Percentiles rank a stretch among this genome's conserved stretches.
These are phyloP conservation scores for Agrochola circellaris DNA, from an alignment of 2,888 invertebrate species.

Conservation along the genomic window DNA sequence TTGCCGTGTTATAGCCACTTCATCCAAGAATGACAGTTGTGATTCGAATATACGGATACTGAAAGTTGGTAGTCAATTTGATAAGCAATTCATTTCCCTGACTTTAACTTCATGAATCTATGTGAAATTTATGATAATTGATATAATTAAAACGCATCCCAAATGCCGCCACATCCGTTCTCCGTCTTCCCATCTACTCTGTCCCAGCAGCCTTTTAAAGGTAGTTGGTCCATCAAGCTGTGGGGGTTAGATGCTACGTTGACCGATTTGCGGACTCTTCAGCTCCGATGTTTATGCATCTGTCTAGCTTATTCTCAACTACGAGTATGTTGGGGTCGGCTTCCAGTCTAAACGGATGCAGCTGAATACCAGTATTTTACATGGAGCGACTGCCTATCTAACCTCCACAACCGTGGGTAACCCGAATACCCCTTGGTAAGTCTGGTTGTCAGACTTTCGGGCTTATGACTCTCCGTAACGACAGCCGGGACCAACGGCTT, in stretches of 20 bases:
- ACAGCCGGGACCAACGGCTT: not conserved
- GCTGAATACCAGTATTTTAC: not conserved
- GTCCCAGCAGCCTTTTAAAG: not conserved
- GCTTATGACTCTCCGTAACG: not conserved
- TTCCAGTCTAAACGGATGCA: not conserved
- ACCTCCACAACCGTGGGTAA: not conserved
- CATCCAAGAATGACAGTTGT: not conserved
- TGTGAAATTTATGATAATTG: not conserved
- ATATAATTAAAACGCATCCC: not conserved
- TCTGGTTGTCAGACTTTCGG: not conserved
- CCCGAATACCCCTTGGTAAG: not conserved
- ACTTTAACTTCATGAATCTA: not conserved
- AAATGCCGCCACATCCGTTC: not conserved
- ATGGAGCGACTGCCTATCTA: not conserved
- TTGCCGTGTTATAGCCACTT: not conserved
- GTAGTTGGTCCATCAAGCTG: too few relatives aligned
- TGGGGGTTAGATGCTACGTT: not conserved
- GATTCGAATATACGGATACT: not conserved
- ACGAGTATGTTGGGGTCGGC: not conserved
- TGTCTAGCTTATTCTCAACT: not conserved
- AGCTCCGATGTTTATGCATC: not conserved
- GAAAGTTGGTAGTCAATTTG: too few relatives aligned
- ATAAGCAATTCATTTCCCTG: too few relatives aligned
- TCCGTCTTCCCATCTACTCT: too few relatives aligned
- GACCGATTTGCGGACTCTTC: too few relatives aligned